Conservation (phyloP, 2,888 invertebrate genomes). For the Anarsia innoxiella region DNA sequence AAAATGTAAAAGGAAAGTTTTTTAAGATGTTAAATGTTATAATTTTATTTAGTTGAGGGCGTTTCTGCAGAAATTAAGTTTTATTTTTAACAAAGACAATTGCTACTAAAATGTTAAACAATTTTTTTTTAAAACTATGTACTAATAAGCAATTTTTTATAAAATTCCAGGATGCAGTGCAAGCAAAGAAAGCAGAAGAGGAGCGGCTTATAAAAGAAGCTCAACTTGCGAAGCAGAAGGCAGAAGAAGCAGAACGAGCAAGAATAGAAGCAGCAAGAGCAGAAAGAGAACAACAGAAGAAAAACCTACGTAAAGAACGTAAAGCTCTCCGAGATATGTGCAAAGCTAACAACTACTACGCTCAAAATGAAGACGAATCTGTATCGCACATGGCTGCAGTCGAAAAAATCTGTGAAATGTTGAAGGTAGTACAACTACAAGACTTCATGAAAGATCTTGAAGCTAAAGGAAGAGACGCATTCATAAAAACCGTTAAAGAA, state of each 20-base stretch:
- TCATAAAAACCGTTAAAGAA: conserved; percentile 79
- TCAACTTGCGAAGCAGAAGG: conserved; percentile 83
- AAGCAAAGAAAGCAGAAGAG: conserved; percentile 89
- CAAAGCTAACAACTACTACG: conserved; percentile 88
- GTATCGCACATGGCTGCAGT: conserved; percentile 92
- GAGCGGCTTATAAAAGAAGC: conserved; percentile 84
- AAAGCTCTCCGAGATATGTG: conserved; percentile 86
- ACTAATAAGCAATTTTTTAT: conserved; percentile 2
- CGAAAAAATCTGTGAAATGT: conserved; percentile 91
- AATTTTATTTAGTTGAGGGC: neutral
- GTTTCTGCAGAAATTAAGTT: no score
- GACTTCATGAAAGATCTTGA: conserved; percentile 82
- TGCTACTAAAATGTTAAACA: neutral
- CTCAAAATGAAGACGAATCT: conserved; percentile 80
- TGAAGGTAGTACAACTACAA: conserved; percentile 82
- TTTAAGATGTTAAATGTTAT: neutral
- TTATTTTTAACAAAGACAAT: neutral
- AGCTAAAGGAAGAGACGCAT: conserved; percentile 78
- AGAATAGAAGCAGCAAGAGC: conserved; percentile 87
- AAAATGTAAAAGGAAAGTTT: no score
- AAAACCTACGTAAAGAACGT: conserved; percentile 89
- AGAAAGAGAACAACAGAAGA: conserved; percentile 90
- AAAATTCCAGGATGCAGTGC: conserved; percentile 79
- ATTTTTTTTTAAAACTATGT: neutral
- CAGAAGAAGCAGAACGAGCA: conserved; percentile 88